Evolutionary conservation across 2,888 invertebrate genomes (phyloP).

Genomic region (Allacma fusca): DNA sequence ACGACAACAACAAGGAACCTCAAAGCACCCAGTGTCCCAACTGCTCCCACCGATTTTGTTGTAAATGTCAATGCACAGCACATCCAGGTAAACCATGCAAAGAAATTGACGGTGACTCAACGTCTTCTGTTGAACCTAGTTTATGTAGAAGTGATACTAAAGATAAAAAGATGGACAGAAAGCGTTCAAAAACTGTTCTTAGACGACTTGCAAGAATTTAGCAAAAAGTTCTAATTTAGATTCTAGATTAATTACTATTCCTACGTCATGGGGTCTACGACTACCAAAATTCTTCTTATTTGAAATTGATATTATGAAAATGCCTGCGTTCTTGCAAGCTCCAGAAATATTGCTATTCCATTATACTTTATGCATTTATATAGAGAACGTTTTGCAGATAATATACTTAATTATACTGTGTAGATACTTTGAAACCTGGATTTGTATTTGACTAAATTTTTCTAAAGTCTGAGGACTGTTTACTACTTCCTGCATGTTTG

Average conservation of each 20-base stretch:
- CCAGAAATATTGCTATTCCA: neutral
- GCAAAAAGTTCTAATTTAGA: neutral
- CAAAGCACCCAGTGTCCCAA: conserved; percentile 52
- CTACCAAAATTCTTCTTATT: neutral
- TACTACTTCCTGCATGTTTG: too few relatives aligned
- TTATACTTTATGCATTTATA: neutral
- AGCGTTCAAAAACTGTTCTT: conserved; percentile 38
- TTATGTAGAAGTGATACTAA: neutral
- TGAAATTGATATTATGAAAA: conserved; percentile 14
- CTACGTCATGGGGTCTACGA: neutral
- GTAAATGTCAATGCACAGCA: conserved; percentile 49
- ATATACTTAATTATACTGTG: neutral
- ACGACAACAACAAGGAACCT: conserved; percentile 3
- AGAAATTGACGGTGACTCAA: conserved; percentile 49
- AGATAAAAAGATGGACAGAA: neutral
- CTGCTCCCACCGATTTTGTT: conserved; percentile 54
- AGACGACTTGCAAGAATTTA: conserved; percentile 42
- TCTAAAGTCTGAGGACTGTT: too few relatives aligned
- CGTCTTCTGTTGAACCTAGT: conserved; percentile 6
- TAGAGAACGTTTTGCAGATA: neutral
- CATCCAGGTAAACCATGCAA: conserved; percentile 54
- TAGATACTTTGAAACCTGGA: neutral
- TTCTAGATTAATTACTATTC: conserved; percentile 13
- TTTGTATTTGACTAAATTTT: neutral
- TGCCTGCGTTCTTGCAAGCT: conserved; percentile 1